Evolutionary conservation across 2,888 invertebrate genomes (phyloP).

Genomic region (Apeira syringaria): DNA sequence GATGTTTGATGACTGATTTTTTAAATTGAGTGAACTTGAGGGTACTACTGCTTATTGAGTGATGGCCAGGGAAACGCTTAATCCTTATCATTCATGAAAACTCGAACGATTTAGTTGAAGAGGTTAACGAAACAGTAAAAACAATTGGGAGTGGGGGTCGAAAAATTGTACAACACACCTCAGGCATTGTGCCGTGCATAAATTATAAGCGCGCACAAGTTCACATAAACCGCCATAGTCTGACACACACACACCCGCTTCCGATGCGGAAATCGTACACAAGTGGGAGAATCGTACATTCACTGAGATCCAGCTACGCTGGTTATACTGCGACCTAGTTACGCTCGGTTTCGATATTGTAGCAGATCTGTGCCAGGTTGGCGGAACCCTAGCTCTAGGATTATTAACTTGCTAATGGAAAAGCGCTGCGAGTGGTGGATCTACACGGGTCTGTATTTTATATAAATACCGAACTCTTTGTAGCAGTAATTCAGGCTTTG

Average conservation of each 20-base stretch:
- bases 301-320: slow-evolving; percentile 48
- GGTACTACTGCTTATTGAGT: too few species aligned
- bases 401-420: slow-evolving; percentile 57
- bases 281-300: slow-evolving; percentile 45
- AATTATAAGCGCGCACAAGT: slow-evolving; percentile 70
- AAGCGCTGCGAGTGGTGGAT: slow-evolving; percentile 28
- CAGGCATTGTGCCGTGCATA: slow-evolving; percentile 73
- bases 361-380: slow-evolving; percentile 64
- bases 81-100: too few species aligned
- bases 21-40: too few species aligned
- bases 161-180: slow-evolving; percentile 66
- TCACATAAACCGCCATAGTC: slow-evolving; percentile 45
- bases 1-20: too few species aligned
- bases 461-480: too few species aligned
- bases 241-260: slow-evolving; percentile 48
- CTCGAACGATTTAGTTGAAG: not conserved
- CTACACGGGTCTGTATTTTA: too few species aligned
- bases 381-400: slow-evolving; percentile 56
- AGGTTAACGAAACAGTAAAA: slow-evolving; percentile 34
- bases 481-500: too few species aligned
- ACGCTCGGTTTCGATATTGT: slow-evolving; percentile 66
- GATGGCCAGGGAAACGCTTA: too few species aligned
- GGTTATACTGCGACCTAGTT: slow-evolving; percentile 65
- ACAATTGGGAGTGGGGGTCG: slow-evolving; percentile 50
- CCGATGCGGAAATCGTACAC: slow-evolving; percentile 35